Evolutionary conservation across 2,888 invertebrate genomes (phyloP).

Genomic region (Deilephila porcellus): DNA sequence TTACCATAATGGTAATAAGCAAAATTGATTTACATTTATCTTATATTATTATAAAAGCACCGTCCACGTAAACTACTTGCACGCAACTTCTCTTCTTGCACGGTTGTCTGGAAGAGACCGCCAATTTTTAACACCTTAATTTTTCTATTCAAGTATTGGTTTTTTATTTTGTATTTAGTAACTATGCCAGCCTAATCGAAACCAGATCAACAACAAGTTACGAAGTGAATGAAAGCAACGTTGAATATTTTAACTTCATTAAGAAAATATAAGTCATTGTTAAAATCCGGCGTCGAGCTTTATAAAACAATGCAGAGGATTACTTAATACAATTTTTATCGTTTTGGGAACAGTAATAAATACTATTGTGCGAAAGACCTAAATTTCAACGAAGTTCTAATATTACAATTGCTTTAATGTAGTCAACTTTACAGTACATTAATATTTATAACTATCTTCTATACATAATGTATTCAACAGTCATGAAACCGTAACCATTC

Average conservation of each 20-base stretch:
- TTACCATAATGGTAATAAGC: no score
- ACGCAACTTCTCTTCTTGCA: no score
- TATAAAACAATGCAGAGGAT: not conserved
- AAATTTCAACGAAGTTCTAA: not conserved
- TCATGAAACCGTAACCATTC: no score
- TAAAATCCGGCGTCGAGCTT: conserved; percentile 1
- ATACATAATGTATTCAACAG: no score
- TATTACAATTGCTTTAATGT: not conserved
- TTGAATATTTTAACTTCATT: not conserved
- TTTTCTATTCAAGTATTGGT: no score
- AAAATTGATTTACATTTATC: no score
- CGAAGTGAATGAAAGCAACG: not conserved
- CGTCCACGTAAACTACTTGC: no score
- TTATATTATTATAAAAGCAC: no score
- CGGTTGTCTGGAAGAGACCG: no score
- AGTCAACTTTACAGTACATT: not conserved
- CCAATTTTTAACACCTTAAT: no score
- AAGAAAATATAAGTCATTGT: not conserved
- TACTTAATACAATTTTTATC: not conserved
- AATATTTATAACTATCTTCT: no score
- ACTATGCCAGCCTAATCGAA: not conserved
- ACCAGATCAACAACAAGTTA: not conserved
- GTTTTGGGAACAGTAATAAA: conserved; percentile 1
- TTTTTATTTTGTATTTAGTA: no score
- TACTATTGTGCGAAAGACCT: not conserved